Base-by-base conservation (phyloP, 2,888 invertebrate species). In the Mesoligia furuncula region DNA sequence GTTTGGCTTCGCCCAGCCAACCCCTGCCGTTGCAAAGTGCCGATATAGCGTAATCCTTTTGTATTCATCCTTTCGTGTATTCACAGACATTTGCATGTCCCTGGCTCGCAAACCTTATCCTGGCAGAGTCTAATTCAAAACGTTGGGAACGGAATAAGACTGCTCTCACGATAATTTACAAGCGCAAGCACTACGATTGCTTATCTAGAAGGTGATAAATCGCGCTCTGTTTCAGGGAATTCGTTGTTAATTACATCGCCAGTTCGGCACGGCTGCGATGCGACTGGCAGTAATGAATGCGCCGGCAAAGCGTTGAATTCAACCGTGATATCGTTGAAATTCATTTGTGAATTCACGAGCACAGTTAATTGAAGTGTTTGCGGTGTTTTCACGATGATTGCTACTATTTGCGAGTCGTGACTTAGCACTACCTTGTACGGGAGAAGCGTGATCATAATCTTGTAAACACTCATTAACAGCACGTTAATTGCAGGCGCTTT, bases 171-270 rank as follows among this genome's bases (percentile, higher is more conserved):
- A 83, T 83, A 75, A 86, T 83, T 81, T 77, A 81, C 77, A 87
- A 87, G 72, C 75, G 66, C 73, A 79, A 85, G 73, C 62, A 82
- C 85, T 79, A 85, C 80, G 80, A 85, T 71, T 80, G 73, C 72
- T 82, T 89, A 85, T 83, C 81, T 83, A 67, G 81, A 80, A 87
- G 81, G 90, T 85, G 89, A 89, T 88, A 88, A 88, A 89, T 89
- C 81, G 81, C 82, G 86, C 84, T 85, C 80, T 83, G 83, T 87
- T 85, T 85, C 81, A 86, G 79, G 87, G 91, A 91, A 94, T 93
- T 89, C 88, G 85, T 88, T 92, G 91, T 92, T 94, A 94, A 94
- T 93, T 93, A 92, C 90, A 90, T 89, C 85, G 88, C 84, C 75
- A 88, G 89, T 90, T 86, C 82, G 81, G 80, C 85, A 86, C 82